Conservation (phyloP, 2,888 invertebrate species). For the Drosophila pseudotalamancana region DNA sequence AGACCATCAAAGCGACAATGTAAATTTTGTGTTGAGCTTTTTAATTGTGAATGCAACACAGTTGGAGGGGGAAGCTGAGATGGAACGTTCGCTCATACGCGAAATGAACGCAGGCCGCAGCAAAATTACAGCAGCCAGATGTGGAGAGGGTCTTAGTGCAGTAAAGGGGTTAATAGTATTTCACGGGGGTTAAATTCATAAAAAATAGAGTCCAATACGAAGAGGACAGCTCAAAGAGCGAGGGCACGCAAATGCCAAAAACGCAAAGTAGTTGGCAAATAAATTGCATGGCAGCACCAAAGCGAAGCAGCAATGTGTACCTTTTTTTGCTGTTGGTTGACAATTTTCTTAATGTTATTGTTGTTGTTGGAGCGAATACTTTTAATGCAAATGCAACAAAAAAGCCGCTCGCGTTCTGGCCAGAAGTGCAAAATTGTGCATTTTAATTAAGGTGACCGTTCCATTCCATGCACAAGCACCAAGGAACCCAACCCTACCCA, state of each 20-base stretch:
- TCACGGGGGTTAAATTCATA: conserved; percentile 35
- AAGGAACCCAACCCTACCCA: background rate
- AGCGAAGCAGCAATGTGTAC: conserved; percentile 53
- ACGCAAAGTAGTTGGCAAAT: conserved; percentile 74
- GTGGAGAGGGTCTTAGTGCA: background rate
- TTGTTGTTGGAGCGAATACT: conserved; percentile 33
- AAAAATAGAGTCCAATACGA: conserved; percentile 63
- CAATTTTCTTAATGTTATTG: conserved; percentile 14
- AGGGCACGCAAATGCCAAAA: conserved; percentile 43
- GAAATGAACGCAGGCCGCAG: conserved; percentile 73
- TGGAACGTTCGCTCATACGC: conserved; percentile 65
- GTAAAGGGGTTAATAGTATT: background rate
- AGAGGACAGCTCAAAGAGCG: conserved; percentile 28
- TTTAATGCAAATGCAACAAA: conserved; percentile 78
- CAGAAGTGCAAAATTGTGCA: conserved; percentile 81
- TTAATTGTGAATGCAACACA: conserved; percentile 71
- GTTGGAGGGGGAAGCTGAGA: background rate
- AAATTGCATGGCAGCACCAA: conserved; percentile 68
- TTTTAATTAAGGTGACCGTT: conserved; percentile 79
- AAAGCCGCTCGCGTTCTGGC: conserved; percentile 49
- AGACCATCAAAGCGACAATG: conserved; percentile 74
- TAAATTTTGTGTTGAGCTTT: conserved; percentile 80
- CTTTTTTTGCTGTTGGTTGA: conserved; percentile 16
- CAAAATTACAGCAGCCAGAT: conserved; percentile 51
- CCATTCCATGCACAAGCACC: conserved; percentile 50